Evolutionary conservation across 2,888 invertebrate species (phyloP).

Genomic region (Thymelicus sylvestris): DNA sequence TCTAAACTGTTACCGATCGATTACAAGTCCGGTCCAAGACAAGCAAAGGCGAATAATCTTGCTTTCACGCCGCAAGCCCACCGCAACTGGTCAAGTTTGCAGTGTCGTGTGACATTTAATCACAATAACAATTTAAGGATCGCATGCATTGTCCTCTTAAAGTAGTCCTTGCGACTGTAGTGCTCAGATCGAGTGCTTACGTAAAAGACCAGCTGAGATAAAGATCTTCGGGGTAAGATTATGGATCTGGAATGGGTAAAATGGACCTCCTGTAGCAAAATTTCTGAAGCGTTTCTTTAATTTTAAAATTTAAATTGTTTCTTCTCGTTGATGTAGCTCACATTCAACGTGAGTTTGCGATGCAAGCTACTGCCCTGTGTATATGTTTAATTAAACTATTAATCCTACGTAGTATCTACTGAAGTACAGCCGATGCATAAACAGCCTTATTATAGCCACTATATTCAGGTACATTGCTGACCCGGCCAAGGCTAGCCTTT

Average conservation of each 20-base stretch:
- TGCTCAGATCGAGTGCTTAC: neutral
- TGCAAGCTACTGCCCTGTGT: neutral
- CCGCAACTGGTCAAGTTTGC: slow-evolving; percentile 28
- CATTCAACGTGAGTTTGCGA: too few species aligned
- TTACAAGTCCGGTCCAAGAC: slow-evolving; percentile 19
- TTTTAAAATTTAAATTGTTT: too few species aligned
- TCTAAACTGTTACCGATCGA: slow-evolving; percentile 22
- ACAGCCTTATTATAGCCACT: neutral
- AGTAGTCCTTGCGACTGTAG: neutral
- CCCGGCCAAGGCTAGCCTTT: slow-evolving; percentile 5
- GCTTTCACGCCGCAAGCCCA: slow-evolving; percentile 28
- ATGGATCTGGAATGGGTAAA: too few species aligned
- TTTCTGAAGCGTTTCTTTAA: too few species aligned
- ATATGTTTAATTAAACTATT: neutral
- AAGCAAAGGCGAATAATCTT: neutral
- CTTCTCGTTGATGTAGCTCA: too few species aligned
- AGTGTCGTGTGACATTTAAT: slow-evolving; percentile 27
- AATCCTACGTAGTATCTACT: neutral
- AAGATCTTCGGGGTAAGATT: too few species aligned
- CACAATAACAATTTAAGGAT: slow-evolving; percentile 8
- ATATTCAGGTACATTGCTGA: slow-evolving; percentile 10
- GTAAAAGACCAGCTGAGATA: too few species aligned
- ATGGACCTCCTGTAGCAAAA: too few species aligned
- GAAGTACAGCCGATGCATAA: neutral
- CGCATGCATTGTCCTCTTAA: neutral